Base-by-base conservation (phyloP, 2,888 invertebrate species). In the Pachycephus smyrnensis region DNA sequence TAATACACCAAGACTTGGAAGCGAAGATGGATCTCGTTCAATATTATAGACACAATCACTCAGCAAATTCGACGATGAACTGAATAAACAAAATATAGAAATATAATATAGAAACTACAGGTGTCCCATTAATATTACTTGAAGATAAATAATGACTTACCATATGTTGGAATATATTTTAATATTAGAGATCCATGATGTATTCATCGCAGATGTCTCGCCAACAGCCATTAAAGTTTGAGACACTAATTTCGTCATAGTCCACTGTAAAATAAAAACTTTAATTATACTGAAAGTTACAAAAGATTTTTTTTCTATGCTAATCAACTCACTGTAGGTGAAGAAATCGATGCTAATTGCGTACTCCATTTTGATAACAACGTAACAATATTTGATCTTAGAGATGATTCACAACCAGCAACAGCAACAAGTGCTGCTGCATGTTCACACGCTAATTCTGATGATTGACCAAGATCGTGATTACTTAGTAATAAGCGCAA, bases 1-100 rank as follows among this genome's bases (percentile, higher is more conserved):
- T 87, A 93, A 90, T 75, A 92, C 91, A 37, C 92, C 91, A 1
- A 92, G 90, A 86, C 92, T 92, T 6, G 93, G 89, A 12, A 92
- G 89, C 75, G 91, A 92, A 37, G 92, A 85, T 80, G 93, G 93
- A 73, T 92, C 89, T 73, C 92, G 89, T n/a, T 91, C 88, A 77
- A 87, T 88, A 40, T 91, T 90, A 9, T 89, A 82, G 69, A 88
- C 89, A 75, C 89, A 90, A 73, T 90, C 89, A 75, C 92, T 92
- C 81, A 93, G 85, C 77, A 93, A 89, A 90, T 93, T 93, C 33
- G 93, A 93, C 11, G 91, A 90, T 23, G 86, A 89, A 76, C 93
- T 93, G 82, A 78, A 91, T 89, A 82, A 37, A 79, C 69, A 79
- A 74, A 76, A 80, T 74, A 32, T 69, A n/a, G 68, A 68, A 33